Evolutionary conservation across 2,888 invertebrate species (phyloP).

Genomic region (Chesias legatella): DNA sequence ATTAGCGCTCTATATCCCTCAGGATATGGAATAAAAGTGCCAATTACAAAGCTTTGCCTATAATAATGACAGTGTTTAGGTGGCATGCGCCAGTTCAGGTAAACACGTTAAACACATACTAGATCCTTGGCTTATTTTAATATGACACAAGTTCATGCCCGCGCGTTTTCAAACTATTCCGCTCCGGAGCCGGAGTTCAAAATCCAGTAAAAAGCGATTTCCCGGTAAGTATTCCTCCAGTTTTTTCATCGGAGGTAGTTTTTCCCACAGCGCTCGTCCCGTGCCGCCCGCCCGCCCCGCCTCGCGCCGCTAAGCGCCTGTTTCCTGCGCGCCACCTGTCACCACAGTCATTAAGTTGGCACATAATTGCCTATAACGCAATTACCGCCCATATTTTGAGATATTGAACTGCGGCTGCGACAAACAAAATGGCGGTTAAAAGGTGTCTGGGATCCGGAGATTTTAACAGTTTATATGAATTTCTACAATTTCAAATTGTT

Average conservation of each 20-base stretch:
- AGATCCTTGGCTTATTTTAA: too few relatives aligned
- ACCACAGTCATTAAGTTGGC: conserved; percentile 12
- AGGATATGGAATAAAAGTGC: too few relatives aligned
- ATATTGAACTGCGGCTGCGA: conserved; percentile 15
- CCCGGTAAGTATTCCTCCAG: conserved; percentile 7
- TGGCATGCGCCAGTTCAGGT: too few relatives aligned
- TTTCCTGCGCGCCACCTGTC: conserved; percentile 24
- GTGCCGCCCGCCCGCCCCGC: background rate
- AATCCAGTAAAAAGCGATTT: conserved; percentile 19
- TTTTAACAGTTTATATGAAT: too few relatives aligned
- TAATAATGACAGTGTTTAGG: too few relatives aligned
- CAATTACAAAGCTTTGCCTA: too few relatives aligned
- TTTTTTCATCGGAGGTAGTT: conserved; percentile 16
- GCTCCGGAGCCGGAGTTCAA: conserved; percentile 15
- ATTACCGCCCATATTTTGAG: conserved; percentile 20
- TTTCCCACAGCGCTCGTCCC: conserved; percentile 15
- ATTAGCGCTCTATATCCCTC: too few relatives aligned
- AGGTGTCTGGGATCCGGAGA: conserved; percentile 7
- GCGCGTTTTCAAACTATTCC: too few relatives aligned
- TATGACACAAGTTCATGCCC: too few relatives aligned
- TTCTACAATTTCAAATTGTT: too few relatives aligned
- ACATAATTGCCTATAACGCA: conserved; percentile 21
- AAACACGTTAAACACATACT: too few relatives aligned
- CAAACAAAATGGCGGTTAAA: conserved; percentile 13
- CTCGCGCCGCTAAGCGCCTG: conserved; percentile 18